phyloP scores from a whole-genome alignment of 2,113 vertebrate species.

The Notarius quadriscutis region DNA sequence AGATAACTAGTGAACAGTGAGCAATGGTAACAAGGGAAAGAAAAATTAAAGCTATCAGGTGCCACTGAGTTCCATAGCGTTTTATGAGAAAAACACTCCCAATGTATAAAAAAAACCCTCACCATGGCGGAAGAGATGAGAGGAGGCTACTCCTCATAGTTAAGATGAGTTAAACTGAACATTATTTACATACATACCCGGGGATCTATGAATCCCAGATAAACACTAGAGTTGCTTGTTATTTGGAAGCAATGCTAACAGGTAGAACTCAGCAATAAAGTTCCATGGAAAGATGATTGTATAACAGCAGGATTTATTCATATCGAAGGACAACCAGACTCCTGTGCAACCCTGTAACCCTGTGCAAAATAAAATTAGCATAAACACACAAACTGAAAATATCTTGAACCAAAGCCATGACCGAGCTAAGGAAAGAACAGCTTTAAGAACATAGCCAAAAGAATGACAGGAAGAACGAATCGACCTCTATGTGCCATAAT shows the following conservation, averaged over 20 bases:
- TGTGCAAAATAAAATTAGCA: slow-evolving; percentile 4
- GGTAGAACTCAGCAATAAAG: not conserved
- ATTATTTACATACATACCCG: not conserved
- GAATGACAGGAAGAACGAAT: not conserved
- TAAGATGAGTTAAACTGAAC: not conserved
- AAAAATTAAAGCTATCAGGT: not conserved
- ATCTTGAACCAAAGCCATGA: not conserved
- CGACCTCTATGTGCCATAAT: not conserved
- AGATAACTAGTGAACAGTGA: too few relatives aligned
- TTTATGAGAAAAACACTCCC: not conserved
- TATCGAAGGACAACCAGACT: not conserved
- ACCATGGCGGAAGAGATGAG: not conserved
- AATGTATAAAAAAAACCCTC: not conserved
- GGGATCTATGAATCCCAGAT: not conserved
- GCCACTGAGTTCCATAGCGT: not conserved
- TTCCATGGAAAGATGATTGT: not conserved
- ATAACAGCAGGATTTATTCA: not conserved
- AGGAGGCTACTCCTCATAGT: not conserved
- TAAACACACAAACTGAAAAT: not conserved
- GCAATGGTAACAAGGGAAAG: too few relatives aligned
- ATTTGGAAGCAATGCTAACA: not conserved
- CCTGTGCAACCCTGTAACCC: not conserved
- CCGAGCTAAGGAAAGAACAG: slow-evolving; percentile 13
- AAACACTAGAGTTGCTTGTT: not conserved
- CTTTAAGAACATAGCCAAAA: not conserved